phyloP scores from a whole-genome alignment of 2,888 invertebrate species.

The Tetropium fuscum region DNA sequence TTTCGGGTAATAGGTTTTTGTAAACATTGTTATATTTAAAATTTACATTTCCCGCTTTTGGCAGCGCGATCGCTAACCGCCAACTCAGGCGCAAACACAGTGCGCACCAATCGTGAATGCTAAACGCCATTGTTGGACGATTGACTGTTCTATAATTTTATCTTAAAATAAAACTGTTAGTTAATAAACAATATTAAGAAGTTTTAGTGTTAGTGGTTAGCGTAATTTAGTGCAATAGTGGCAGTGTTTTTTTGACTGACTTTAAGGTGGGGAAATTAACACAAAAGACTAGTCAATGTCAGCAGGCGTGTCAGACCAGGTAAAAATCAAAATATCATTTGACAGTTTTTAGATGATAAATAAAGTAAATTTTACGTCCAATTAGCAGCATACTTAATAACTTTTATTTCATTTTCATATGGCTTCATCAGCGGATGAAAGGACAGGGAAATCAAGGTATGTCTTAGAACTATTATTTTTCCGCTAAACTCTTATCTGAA shows the following conservation, averaged over 20 bases:
- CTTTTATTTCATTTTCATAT: slow-evolving; percentile 71
- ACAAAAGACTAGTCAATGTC: slow-evolving; percentile 84
- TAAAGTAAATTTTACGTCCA: slow-evolving; percentile 49
- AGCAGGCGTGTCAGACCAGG: slow-evolving; percentile 93
- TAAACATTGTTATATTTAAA: no score
- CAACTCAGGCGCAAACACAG: slow-evolving; percentile 39
- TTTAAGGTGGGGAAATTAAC: slow-evolving; percentile 65
- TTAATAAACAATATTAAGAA: slow-evolving; percentile 44
- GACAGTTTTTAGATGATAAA: slow-evolving; percentile 58
- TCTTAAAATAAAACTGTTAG: slow-evolving; percentile 50
- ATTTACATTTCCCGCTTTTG: slow-evolving; percentile 28
- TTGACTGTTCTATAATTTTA: slow-evolving; percentile 57
- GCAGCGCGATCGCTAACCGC: slow-evolving; percentile 28
- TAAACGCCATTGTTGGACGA: slow-evolving; percentile 65
- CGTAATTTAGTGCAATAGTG: slow-evolving; percentile 59
- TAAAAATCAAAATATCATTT: slow-evolving; percentile 68
- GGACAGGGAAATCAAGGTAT: slow-evolving; percentile 87
- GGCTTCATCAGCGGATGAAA: slow-evolving; percentile 80
- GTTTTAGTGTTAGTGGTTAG: slow-evolving; percentile 53
- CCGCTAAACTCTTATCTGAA: slow-evolving; percentile 24
- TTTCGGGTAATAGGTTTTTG: no score
- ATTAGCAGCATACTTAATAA: slow-evolving; percentile 57
- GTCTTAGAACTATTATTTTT: slow-evolving; percentile 37
- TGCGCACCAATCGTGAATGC: slow-evolving; percentile 51
- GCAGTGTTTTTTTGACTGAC: slow-evolving; percentile 53